Percentiles rank a stretch among this genome's conserved stretches.
phyloP scores from a whole-genome alignment of 2,113 vertebrate genomes.

The Oxyura jamaicensis region DNA sequence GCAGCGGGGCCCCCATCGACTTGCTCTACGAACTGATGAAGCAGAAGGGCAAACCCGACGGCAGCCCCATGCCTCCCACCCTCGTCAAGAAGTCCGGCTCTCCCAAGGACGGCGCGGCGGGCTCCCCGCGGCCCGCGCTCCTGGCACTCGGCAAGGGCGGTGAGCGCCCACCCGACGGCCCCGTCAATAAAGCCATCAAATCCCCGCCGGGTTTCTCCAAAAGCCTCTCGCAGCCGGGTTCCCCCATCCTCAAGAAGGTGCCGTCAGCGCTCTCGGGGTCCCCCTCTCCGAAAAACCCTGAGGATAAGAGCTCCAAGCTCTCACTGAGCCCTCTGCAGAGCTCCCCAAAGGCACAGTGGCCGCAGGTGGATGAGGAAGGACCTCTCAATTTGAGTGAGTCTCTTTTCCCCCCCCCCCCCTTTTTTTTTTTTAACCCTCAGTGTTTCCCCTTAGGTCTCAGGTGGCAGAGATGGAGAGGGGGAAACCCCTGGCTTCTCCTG shows the following conservation, averaged over 20 bases:
- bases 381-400: constrained; percentile 96
- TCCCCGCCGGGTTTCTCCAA: constrained; percentile 80
- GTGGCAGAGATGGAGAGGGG: not conserved
- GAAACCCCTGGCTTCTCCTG: not conserved
- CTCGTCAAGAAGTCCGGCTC: constrained; percentile 73
- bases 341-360: constrained; percentile 80
- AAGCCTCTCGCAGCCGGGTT: constrained; percentile 65
- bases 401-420: not conserved
- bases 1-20: constrained; percentile 88
- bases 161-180: constrained; percentile 64
- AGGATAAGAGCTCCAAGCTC: constrained; percentile 83
- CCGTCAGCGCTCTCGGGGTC: constrained; percentile 83
- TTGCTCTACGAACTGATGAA: constrained; percentile 88
- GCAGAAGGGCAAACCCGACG: constrained; percentile 80
- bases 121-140: constrained; percentile 51
- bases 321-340: constrained; percentile 81
- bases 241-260: constrained; percentile 87
- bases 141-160: constrained; percentile 54
- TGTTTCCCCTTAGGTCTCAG: not conserved
- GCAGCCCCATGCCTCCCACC: constrained; percentile 25
- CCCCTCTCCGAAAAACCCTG: constrained; percentile 83
- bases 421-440: not conserved
- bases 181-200: constrained; percentile 80
- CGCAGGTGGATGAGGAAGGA: constrained; percentile 86
- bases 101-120: constrained; percentile 60